phyloP scores from a whole-genome alignment of 2,888 invertebrate species.

The Drosophila flavopinicola region DNA sequence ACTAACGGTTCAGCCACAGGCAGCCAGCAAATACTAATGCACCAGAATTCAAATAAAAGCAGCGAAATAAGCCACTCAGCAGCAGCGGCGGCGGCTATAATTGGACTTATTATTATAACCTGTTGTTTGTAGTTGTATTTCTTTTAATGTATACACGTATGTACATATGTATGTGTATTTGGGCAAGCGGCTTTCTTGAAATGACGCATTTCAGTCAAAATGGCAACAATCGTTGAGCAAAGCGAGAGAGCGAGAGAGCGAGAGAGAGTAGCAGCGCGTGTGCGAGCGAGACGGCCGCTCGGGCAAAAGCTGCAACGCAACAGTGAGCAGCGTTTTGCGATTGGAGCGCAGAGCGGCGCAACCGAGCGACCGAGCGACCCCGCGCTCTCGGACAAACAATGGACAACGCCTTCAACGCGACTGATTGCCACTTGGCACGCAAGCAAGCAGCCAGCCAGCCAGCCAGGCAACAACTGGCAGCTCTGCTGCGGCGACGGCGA shows the following conservation, averaged over 20 bases:
- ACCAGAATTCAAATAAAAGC: slow-evolving; percentile 46
- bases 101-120: slow-evolving; percentile 57
- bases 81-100: slow-evolving; percentile 38
- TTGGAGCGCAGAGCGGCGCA: slow-evolving; percentile 68
- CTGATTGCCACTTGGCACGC: slow-evolving; percentile 80
- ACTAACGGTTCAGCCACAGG: slow-evolving; percentile 45
- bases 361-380: too few species aligned
- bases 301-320: slow-evolving; percentile 48
- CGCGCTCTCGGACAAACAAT: slow-evolving; percentile 48
- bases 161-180: slow-evolving; percentile 9
- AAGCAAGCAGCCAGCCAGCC: slow-evolving; percentile 45
- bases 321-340: slow-evolving; percentile 68
- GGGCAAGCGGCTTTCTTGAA: slow-evolving; percentile 40
- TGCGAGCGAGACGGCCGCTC: background rate
- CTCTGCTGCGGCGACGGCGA: slow-evolving; percentile 3
- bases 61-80: slow-evolving; percentile 20
- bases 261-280: background rate
- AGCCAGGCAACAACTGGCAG: background rate
- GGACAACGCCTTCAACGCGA: slow-evolving; percentile 75
- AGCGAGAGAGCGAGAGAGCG: slow-evolving; percentile 2
- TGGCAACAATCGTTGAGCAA: slow-evolving; percentile 62
- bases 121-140: slow-evolving; percentile 1
- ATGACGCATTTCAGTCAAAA: slow-evolving; percentile 66
- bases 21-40: background rate
- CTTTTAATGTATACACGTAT: background rate